Base-by-base conservation (phyloP, 2,888 invertebrate species). In the Aelia acuminata region DNA sequence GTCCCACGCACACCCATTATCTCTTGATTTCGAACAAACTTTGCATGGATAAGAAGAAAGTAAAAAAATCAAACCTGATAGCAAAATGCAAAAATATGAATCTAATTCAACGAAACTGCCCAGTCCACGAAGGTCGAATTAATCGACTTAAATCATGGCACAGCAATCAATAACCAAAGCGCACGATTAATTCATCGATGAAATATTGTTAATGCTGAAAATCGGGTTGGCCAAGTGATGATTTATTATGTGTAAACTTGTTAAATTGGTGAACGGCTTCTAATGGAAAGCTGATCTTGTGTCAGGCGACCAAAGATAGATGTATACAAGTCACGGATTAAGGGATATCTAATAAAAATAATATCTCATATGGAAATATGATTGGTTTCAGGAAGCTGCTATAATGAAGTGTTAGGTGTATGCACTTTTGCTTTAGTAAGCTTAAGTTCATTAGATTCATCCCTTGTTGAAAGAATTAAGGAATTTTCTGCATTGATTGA, bases 191-290 rank as follows among this genome's bases (percentile, higher is more conserved):
- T 63, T 63, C 26, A 70, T 70, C 18, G 18, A 70, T 70, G 63
- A 70, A 70, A 35, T 70, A 35, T 26, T 57, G 13, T 57, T 57
- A 26, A 57, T 70, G 31, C 35, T 70, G 31, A 35, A 70, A 70
- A 70, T 70, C 18, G 63, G 63, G 31, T 70, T 35, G 31, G 31
- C 18, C 7, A 70, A 35, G 63, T 70, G 31, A 70, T 70, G 63
- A 70, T 70, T 70, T 70, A 70, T 70, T 20, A 70, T 35, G 63
- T 70, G 63, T 70, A 70, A 35, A 70, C 31, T 70, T 70, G 35
- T 70, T 70, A 70, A 70, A 70, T 70, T 70, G 63, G 31, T 18
- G 31, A 18, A 5, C 18, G 13, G 63, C 63, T 70, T 70, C 63
- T 70, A 35, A 35, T 5, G 31, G 63, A 70, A 35, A 31, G 63